Evolutionary conservation across 2,113 vertebrate species (phyloP), one percentile per base, ranked within the genome.

Genomic region (Pelodiscus sinensis): DNA sequence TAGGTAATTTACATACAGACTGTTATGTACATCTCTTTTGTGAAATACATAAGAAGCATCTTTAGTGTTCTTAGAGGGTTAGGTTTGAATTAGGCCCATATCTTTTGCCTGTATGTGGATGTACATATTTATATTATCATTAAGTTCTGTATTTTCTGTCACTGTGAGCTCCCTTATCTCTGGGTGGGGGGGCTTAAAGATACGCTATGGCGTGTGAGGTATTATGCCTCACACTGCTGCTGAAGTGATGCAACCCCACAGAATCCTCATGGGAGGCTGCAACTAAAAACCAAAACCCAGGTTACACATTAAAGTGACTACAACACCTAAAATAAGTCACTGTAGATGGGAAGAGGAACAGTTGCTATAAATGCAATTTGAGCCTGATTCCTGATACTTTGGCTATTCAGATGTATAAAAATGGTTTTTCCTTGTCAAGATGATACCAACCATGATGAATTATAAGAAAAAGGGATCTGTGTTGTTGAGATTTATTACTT

Each of bases 381-480:
- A 21, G 52, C 6, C 14, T 3, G 3, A 1, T 25, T 31, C 79
- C 38, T 52, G 25, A 82, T 82, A 80, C 83, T 50, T 75, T 27
- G 65, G 62, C 18, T 60, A 14, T 25, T 86, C 54, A 87, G 91
- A 38, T n/a, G 52, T 79, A 5, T 44, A 44, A 44, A 44, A 6
- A 44, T 44, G 68, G 68, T 19, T 14, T 44, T 2, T 22, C 1
- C 5, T 1, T 18, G 9, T 5, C n/a, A 44, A 31, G 1, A 1
- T 18, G 15, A n/a, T 55, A 29, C 8, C 2, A 62, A 5, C 35
- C 31, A 94, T 82, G 81, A 83, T 2, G 83, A 80, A 80, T 31
- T 55, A 1, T 78, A 12, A 78, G 60, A 27, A 55, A 2, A 58
- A 4, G 11, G n/a, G 4, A 35, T 0, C 0, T 79, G 80, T 16